Evolutionary conservation across 2,113 vertebrate genomes (phyloP).

Genomic region (Trogon surrucura): DNA sequence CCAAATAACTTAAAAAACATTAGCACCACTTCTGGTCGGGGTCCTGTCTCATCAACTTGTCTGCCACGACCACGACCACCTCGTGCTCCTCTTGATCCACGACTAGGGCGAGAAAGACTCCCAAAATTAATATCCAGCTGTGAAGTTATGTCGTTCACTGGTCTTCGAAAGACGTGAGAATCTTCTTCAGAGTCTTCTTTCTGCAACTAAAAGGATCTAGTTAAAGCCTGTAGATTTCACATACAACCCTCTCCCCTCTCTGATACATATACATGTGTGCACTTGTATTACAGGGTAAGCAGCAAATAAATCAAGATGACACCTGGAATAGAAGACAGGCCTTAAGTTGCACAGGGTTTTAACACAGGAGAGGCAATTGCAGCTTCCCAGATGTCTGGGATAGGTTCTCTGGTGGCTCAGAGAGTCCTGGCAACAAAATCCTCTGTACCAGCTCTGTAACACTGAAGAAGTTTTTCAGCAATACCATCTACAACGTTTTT

Average conservation of each 20-base stretch:
- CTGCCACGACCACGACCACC: slow-evolving; percentile 74
- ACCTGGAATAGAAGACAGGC: neutral
- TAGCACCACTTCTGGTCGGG: slow-evolving; percentile 65
- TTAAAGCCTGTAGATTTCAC: neutral
- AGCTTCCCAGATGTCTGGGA: neutral
- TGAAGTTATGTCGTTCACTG: slow-evolving; percentile 93
- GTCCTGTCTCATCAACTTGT: slow-evolving; percentile 43
- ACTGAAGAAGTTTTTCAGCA: neutral
- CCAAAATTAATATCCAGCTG: slow-evolving; percentile 95
- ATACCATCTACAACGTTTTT: neutral
- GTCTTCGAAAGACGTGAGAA: slow-evolving; percentile 78
- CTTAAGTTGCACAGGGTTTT: neutral
- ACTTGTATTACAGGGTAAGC: neutral
- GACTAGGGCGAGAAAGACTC: slow-evolving; percentile 81
- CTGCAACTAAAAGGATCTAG: slow-evolving; percentile 63
- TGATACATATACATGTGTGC: neutral
- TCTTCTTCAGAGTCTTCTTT: slow-evolving; percentile 78
- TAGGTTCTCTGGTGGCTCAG: neutral
- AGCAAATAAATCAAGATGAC: neutral
- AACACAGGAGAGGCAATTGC: neutral
- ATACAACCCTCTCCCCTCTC: neutral
- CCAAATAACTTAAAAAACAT: neutral
- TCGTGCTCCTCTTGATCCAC: slow-evolving; percentile 82
- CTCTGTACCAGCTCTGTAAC: neutral
- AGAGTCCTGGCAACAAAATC: neutral